A percentile compares a stretch with the other conserved stretches of the same genome.
phyloP scores from a whole-genome alignment of 2,888 invertebrate species.

The Ichneumoninae sp. region DNA sequence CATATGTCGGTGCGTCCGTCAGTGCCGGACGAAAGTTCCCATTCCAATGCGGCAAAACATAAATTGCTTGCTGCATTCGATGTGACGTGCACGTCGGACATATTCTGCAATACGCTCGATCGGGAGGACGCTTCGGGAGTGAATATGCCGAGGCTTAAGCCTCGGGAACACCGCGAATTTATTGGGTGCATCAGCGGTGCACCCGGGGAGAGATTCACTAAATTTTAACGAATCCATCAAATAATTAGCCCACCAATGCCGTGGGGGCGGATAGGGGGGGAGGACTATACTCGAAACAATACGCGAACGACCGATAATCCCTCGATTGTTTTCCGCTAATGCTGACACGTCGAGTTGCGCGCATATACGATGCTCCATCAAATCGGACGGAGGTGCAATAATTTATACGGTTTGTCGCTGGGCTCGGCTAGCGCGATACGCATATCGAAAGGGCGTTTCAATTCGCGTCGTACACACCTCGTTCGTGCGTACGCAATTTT shows the following conservation, averaged over 20 bases:
- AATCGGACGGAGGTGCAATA: slow-evolving; percentile 62
- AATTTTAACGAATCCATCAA: slow-evolving; percentile 32
- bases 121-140: neutral
- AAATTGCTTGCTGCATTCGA: slow-evolving; percentile 1
- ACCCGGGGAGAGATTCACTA: neutral
- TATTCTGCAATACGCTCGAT: neutral
- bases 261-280: neutral
- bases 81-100: neutral
- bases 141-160: slow-evolving; percentile 3
- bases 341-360: slow-evolving; percentile 39
- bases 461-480: slow-evolving; percentile 28
- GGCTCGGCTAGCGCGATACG: slow-evolving; percentile 1
- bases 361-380: slow-evolving; percentile 64
- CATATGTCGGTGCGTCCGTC: no score
- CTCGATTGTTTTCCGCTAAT: slow-evolving; percentile 71
- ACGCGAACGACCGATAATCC: slow-evolving; percentile 63
- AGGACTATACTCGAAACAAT: slow-evolving; percentile 33
- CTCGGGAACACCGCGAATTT: neutral
- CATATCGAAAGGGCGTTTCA: slow-evolving; percentile 52
- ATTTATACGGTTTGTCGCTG: slow-evolving; percentile 63
- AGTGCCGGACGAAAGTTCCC: no score
- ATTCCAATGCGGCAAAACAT: no score
- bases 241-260: slow-evolving; percentile 42
- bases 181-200: neutral
- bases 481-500: slow-evolving; percentile 24